phyloP scores from a whole-genome alignment of 2,888 invertebrate species.

The Tuberolachnus salignus region DNA sequence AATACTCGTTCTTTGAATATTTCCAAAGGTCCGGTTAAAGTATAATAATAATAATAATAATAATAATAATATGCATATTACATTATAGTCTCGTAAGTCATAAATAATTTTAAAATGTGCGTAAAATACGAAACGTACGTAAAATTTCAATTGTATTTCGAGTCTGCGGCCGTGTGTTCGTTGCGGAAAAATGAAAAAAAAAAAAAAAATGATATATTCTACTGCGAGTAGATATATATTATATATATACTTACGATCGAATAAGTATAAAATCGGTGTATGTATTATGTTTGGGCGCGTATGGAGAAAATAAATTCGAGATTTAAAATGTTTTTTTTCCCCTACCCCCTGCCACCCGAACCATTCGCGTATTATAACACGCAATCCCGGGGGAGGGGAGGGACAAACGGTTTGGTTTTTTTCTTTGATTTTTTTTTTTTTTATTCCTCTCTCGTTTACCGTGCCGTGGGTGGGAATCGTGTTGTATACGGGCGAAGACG shows the following conservation, averaged over 20 bases:
- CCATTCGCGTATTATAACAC: not conserved
- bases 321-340: not conserved
- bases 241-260: not conserved
- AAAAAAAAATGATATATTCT: too few species aligned
- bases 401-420: not conserved
- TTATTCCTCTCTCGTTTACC: not conserved
- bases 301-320: not conserved
- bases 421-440: too few species aligned
- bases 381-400: not conserved
- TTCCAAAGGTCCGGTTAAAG: not conserved
- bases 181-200: too few species aligned
- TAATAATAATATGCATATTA: too few species aligned
- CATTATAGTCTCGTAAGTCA: slow-evolving; percentile 10
- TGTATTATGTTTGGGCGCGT: not conserved
- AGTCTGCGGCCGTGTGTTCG: too few species aligned
- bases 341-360: not conserved
- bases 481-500: too few species aligned
- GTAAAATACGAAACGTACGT: slow-evolving; percentile 7
- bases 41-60: too few species aligned
- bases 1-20: not conserved
- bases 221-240: too few species aligned
- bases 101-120: slow-evolving; percentile 1
- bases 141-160: too few species aligned
- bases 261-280: not conserved
- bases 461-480: slow-evolving; percentile 1